Base-by-base conservation (phyloP, 2,797 vertebrate species). In the Linurgus olivaceus region DNA sequence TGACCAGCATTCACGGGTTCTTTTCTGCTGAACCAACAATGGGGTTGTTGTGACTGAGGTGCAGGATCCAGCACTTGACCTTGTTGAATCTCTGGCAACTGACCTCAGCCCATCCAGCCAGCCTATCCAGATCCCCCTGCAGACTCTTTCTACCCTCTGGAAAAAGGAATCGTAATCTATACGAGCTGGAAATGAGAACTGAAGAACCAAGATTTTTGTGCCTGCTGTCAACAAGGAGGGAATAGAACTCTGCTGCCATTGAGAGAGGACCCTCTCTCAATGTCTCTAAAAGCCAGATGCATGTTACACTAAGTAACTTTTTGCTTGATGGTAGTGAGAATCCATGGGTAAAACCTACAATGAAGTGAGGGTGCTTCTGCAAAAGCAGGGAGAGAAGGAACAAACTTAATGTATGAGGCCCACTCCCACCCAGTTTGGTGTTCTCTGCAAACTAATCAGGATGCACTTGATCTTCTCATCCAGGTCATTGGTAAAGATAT, bases 21-120 rank as follows among this genome's bases (percentile, higher is more conserved):
- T n/a, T 68, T 61, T 20, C 26, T 11, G 5, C 7, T 28, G 18
- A 4, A 3, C 9, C 13, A 9, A 37, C n/a, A n/a, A 4, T 37
- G n/a, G 19, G 31, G 5, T 19, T 54, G 5, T 10, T 61, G 35
- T 61, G 61, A 42, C 4, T 6, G 15, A 54, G 19, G 54, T 14
- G 13, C 5, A 13, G 33, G 16, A 54, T 4, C 7, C 0, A 0
- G 17, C 17, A 13, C 20, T 19, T 47, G 35, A 18, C 33, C 26
- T 61, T 3, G 13, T 9, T 42, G 29, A 54, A 20, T 11, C 1
- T 42, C 40, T 52, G 14, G n/a, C 10, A 24, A 2, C 4, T 8
- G 13, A 10, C 9, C 18, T 61, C 54, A 48, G 47, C 6, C 18
- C 17, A 48, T n/a, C 23, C 50, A 54, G 11, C 3, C 23, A 54